Conservation (phyloP, 92 coral and sea anemone genomes). For the Phenganax stokvisi region DNA sequence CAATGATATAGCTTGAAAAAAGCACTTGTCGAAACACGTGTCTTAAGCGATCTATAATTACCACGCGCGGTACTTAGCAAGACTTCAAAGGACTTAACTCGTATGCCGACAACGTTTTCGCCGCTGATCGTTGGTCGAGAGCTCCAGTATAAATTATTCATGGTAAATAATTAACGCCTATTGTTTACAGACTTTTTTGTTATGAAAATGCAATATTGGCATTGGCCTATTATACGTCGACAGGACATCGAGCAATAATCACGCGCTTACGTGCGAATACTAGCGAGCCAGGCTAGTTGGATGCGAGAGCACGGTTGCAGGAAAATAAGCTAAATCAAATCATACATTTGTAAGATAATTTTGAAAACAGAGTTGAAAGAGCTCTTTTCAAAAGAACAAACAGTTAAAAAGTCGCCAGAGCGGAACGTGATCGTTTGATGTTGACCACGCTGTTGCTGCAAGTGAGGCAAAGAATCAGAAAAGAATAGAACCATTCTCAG, state of each 20-base stretch:
- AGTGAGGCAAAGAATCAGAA: slow-evolving; percentile 10
- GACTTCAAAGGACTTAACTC: slow-evolving; percentile 35
- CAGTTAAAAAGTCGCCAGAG: slow-evolving; percentile 1
- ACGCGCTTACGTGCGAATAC: slow-evolving; percentile 61
- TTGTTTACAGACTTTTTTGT: slow-evolving; percentile 98
- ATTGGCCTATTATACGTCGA: slow-evolving; percentile 99
- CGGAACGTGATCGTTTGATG: slow-evolving; percentile 19
- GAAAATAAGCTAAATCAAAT: not conserved
- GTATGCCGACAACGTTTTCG: slow-evolving; percentile 35
- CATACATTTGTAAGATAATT: not conserved
- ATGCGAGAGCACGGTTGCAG: not conserved
- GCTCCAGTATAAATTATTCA: slow-evolving; percentile 85
- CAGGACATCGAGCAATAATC: slow-evolving; percentile 68
- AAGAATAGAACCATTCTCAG: not conserved
- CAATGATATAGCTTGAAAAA: slow-evolving; percentile 2
- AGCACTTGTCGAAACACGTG: slow-evolving; percentile 35
- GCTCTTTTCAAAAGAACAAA: not conserved
- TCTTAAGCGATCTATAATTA: slow-evolving; percentile 35
- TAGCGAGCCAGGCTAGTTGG: slow-evolving; percentile 8
- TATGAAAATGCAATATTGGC: slow-evolving; percentile 99
- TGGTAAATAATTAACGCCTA: slow-evolving; percentile 99
- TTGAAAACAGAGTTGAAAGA: not conserved
- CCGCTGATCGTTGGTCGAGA: slow-evolving; percentile 69
- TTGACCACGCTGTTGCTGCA: slow-evolving; percentile 23
- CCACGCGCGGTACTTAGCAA: slow-evolving; percentile 30